Evolutionary conservation across 2,888 invertebrate genomes (phyloP).

Genomic region (Cerceris ruficornis): DNA sequence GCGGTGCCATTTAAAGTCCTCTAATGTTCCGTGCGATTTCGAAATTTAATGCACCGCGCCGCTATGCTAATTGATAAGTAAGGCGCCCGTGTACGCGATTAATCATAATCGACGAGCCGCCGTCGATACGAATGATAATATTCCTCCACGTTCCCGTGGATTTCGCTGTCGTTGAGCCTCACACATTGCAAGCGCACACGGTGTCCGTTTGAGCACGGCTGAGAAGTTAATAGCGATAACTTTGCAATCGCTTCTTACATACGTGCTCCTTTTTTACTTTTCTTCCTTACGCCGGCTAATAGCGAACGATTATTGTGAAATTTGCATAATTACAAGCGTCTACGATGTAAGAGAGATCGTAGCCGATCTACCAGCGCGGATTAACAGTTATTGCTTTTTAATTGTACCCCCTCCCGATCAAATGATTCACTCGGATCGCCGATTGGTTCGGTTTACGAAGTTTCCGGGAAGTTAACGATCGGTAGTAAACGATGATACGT

Average conservation of each 20-base stretch:
- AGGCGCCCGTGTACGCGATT: constrained; percentile 19
- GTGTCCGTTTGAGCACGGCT: neutral
- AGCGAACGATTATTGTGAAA: too few relatives aligned
- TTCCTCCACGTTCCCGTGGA: constrained; percentile 1
- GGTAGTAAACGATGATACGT: neutral
- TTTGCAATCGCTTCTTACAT: too few relatives aligned
- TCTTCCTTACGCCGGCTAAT: too few relatives aligned
- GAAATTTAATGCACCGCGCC: neutral
- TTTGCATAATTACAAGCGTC: too few relatives aligned
- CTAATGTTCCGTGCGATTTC: constrained; percentile 9
- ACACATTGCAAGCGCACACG: neutral
- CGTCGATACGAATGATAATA: constrained; percentile 24
- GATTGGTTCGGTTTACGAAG: neutral
- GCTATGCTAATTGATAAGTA: constrained; percentile 20
- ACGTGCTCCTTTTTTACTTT: too few relatives aligned
- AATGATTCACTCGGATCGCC: neutral
- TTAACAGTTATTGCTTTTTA: neutral
- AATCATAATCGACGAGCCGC: constrained; percentile 8
- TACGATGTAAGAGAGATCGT: too few relatives aligned
- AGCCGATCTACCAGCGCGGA: too few relatives aligned
- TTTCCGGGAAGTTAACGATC: neutral
- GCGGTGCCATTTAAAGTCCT: constrained; percentile 8
- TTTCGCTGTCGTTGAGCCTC: neutral
- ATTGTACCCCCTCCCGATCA: neutral
- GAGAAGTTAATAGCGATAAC: neutral